Conservation (phyloP, 1,140 invertebrate species). For the Battus philenor region DNA sequence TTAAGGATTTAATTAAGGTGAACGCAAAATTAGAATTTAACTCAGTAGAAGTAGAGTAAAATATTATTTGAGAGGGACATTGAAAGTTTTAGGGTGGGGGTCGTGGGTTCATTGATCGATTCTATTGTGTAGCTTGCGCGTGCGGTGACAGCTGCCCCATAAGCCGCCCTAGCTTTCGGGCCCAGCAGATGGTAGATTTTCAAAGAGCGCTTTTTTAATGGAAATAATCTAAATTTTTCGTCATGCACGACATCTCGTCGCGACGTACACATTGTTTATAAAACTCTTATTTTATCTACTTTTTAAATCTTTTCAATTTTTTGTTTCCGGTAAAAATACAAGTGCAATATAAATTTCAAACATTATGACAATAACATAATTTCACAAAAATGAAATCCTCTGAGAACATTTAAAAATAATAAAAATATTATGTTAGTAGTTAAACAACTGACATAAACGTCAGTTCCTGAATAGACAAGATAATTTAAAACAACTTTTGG, state of each 20-base stretch:
- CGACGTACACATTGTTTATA: conserved; percentile 1
- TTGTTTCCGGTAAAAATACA: too few relatives aligned
- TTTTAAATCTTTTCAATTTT: too few relatives aligned
- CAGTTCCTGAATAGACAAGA: too few relatives aligned
- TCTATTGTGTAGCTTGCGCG: conserved; percentile 52
- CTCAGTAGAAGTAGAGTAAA: neutral
- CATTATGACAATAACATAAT: too few relatives aligned
- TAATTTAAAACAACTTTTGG: too few relatives aligned
- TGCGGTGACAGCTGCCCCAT: conserved; percentile 48
- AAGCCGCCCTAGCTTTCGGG: conserved; percentile 30
- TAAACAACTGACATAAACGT: too few relatives aligned
- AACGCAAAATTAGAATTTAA: neutral
- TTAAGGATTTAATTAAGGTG: neutral
- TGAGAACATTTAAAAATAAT: too few relatives aligned
- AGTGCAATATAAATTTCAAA: too few relatives aligned
- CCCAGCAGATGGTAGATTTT: conserved; percentile 55
- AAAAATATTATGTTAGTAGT: too few relatives aligned
- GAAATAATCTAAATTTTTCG: conserved; percentile 34
- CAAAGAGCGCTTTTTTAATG: conserved; percentile 31
- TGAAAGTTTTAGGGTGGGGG: conserved; percentile 33
- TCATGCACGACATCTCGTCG: conserved; percentile 22
- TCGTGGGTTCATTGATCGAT: conserved; percentile 59
- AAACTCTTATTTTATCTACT: neutral
- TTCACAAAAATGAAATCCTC: too few relatives aligned
- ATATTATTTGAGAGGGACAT: conserved; percentile 10